These are phyloP conservation scores for Rhingia campestris DNA, from an alignment of 2,888 invertebrate species.

Conservation along the genomic window DNA sequence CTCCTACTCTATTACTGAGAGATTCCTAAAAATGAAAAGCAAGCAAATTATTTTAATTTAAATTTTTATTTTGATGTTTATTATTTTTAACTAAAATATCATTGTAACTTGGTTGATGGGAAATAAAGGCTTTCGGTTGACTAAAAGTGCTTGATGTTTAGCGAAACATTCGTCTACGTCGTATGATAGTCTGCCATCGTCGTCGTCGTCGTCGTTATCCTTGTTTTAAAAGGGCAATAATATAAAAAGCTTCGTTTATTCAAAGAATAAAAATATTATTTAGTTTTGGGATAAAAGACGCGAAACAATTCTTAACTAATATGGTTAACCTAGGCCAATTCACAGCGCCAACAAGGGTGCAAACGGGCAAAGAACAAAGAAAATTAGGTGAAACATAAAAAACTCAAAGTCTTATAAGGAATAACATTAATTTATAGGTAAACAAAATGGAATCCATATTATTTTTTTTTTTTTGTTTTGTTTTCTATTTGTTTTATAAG, in stretches of 20 bases:
- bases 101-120: conserved; percentile 51
- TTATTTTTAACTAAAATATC: conserved; percentile 72
- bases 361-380: neutral
- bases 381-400: conserved; percentile 4
- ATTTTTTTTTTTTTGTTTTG: too few species aligned
- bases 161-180: neutral
- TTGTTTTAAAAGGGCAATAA: too few species aligned
- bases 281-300: too few species aligned
- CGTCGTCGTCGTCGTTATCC: neutral
- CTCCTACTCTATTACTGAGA: neutral
- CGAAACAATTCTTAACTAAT: too few species aligned
- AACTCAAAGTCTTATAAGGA: conserved; percentile 2
- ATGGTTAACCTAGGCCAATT: neutral
- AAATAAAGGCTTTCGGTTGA: conserved; percentile 44
- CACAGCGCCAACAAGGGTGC: neutral
- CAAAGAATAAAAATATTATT: too few species aligned
- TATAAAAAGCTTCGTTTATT: too few species aligned
- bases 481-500: conserved; percentile 1
- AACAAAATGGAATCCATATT: conserved; percentile 30
- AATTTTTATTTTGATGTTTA: conserved; percentile 51
- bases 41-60: conserved; percentile 5
- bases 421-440: neutral
- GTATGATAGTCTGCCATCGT: neutral
- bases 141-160: conserved; percentile 3
- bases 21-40: neutral